Evolutionary conservation across 2,797 vertebrate genomes (phyloP).

Genomic region (Sebastolobus altivelis): DNA sequence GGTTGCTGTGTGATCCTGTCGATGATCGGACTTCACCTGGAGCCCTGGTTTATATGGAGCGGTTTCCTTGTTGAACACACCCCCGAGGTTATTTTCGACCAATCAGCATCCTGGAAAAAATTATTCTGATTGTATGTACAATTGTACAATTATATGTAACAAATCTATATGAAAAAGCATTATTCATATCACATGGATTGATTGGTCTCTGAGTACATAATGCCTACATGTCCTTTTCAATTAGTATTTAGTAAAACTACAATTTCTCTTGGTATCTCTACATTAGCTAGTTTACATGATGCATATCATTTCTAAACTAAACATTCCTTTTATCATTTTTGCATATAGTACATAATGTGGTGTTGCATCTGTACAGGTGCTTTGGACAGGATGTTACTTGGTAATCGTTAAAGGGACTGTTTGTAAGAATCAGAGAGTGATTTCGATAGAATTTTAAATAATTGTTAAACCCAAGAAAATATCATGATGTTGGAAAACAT

Average conservation of each 20-base stretch:
- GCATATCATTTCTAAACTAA: neutral
- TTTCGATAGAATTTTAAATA: no score
- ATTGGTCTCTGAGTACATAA: neutral
- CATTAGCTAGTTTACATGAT: neutral
- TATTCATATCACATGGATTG: neutral
- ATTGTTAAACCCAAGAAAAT: neutral
- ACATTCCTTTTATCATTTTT: neutral
- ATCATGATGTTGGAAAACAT: neutral
- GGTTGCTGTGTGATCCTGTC: slow-evolving; percentile 58
- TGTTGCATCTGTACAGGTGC: neutral
- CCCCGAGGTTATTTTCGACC: slow-evolving; percentile 1
- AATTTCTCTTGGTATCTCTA: no score
- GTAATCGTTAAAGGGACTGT: neutral
- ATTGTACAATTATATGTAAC: neutral
- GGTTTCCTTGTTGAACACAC: neutral
- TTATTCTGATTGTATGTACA: no score
- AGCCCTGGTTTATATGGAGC: slow-evolving; percentile 10
- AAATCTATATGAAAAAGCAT: neutral
- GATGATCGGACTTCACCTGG: neutral
- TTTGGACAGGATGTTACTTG: neutral
- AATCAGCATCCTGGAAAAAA: slow-evolving; percentile 29
- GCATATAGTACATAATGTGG: neutral
- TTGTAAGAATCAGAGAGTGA: no score
- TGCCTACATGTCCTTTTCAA: neutral
- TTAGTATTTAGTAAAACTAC: neutral